Evolutionary conservation across 2,888 invertebrate species (phyloP).

Genomic region (Lasioglossum malachurum): DNA sequence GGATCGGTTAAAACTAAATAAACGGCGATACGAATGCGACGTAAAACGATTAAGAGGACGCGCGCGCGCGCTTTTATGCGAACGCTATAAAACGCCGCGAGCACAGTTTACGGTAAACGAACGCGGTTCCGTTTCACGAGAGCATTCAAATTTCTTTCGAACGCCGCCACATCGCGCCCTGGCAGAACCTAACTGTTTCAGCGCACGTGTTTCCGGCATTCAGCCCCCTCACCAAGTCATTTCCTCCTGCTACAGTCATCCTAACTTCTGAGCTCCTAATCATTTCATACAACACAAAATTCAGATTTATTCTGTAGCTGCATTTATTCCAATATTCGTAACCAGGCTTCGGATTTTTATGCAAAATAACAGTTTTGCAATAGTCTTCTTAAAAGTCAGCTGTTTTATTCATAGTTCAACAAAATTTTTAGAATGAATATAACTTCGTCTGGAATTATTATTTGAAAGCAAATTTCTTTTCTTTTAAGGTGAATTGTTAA

Average conservation of each 20-base stretch:
- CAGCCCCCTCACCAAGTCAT: background rate
- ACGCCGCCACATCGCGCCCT: background rate
- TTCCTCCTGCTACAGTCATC: background rate
- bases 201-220: slow-evolving; percentile 18
- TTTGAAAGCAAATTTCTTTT: too few relatives aligned
- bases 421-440: too few relatives aligned
- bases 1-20: background rate
- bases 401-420: too few relatives aligned
- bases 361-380: too few relatives aligned
- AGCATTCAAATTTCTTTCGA: slow-evolving; percentile 31
- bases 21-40: background rate
- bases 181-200: slow-evolving; percentile 25
- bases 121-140: slow-evolving; percentile 38
- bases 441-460: too few relatives aligned
- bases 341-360: too few relatives aligned
- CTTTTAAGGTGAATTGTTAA: too few relatives aligned
- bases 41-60: slow-evolving; percentile 20
- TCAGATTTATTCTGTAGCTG: background rate
- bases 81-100: slow-evolving; percentile 34
- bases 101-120: slow-evolving; percentile 40
- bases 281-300: background rate
- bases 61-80: background rate
- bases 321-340: background rate
- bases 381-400: too few relatives aligned
- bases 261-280: background rate